phyloP scores from a whole-genome alignment of 1,140 invertebrate species.

The Portunus trituberculatus region DNA sequence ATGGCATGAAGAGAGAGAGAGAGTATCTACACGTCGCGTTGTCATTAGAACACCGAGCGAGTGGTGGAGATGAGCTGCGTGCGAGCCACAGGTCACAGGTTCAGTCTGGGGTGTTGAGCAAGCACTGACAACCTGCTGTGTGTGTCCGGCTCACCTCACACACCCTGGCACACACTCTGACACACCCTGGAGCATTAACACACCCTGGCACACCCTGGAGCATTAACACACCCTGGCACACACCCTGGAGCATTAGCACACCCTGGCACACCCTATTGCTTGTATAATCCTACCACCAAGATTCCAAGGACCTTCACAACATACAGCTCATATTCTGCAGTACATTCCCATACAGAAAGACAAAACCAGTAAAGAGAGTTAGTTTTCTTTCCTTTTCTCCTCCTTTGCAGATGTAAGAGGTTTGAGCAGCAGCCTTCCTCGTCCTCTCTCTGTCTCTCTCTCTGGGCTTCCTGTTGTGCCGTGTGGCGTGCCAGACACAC shows the following conservation, averaged over 20 bases:
- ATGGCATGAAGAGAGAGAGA: slow-evolving; percentile 56
- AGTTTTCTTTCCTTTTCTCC: too few relatives aligned
- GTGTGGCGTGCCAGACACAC: background rate
- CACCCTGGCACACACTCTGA: background rate
- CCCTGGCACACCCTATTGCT: too few relatives aligned
- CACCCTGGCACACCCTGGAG: background rate
- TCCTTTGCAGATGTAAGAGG: too few relatives aligned
- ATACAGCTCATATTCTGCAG: too few relatives aligned
- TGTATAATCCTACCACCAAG: too few relatives aligned
- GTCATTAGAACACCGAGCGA: slow-evolving; percentile 55
- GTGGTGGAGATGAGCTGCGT: slow-evolving; percentile 46
- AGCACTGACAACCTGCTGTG: background rate
- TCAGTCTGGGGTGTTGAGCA: slow-evolving; percentile 26
- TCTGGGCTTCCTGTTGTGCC: background rate
- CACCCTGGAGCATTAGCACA: background rate
- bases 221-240: background rate
- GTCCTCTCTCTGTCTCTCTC: background rate
- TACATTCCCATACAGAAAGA: too few relatives aligned
- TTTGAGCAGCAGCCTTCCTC: too few relatives aligned
- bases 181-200: background rate
- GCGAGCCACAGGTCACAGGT: background rate
- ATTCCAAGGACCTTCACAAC: too few relatives aligned
- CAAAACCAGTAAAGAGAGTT: too few relatives aligned
- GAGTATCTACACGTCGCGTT: slow-evolving; percentile 33
- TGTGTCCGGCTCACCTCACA: background rate